Conservation (phyloP, 2,113 vertebrate genomes). For the Psammodynastes pulverulentus region DNA sequence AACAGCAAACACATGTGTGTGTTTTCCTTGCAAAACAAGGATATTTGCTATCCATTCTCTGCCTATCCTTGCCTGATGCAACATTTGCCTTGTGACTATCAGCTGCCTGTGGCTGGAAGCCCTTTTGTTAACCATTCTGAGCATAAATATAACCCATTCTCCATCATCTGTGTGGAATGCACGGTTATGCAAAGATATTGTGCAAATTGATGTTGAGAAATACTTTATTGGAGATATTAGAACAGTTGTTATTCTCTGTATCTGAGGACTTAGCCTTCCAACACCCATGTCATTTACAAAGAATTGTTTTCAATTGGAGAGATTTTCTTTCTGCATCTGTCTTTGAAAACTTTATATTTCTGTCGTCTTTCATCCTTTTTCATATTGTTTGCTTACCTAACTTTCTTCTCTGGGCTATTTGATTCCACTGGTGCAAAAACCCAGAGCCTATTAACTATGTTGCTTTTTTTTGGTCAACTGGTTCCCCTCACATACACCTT, state of each 20-base stretch:
- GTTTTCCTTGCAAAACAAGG: constrained; percentile 43
- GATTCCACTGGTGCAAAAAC: constrained; percentile 49
- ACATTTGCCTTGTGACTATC: constrained; percentile 64
- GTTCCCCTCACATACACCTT: constrained; percentile 37
- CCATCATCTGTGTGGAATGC: constrained; percentile 16
- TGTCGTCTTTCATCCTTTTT: constrained; percentile 22
- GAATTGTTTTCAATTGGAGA: background rate
- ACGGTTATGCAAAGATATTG: constrained; percentile 37
- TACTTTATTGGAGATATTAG: constrained; percentile 36
- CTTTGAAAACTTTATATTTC: background rate
- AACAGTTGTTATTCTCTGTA: constrained; percentile 42
- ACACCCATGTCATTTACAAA: constrained; percentile 14
- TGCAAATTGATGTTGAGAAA: constrained; percentile 42
- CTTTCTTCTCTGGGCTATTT: constrained; percentile 28
- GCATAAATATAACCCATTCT: constrained; percentile 45
- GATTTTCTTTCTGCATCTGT: constrained; percentile 26
- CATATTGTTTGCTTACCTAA: constrained; percentile 28
- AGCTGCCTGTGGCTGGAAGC: constrained; percentile 58
- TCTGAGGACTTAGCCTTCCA: constrained; percentile 17
- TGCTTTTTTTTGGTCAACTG: constrained; percentile 20
- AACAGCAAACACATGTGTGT: background rate
- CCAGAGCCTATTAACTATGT: constrained; percentile 56
- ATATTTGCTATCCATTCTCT: constrained; percentile 38
- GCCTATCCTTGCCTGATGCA: constrained; percentile 40
- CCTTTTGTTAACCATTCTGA: constrained; percentile 43